Evolutionary conservation across 2,797 vertebrate species (phyloP).

Genomic region (Phalanger gymnotis): DNA sequence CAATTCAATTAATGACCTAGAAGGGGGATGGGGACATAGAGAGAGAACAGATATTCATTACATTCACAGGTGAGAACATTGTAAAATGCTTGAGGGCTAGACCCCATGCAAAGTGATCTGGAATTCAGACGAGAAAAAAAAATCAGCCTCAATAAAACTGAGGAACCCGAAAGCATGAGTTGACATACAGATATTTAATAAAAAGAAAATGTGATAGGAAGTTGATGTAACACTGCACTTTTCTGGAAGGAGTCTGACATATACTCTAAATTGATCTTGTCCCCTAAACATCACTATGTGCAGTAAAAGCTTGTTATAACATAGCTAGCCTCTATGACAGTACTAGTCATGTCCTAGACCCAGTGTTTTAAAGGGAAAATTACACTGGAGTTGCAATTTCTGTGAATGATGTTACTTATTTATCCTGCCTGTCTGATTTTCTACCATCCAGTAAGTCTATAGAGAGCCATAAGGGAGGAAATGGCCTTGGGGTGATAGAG

Average conservation of each 20-base stretch:
- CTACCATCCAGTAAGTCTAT: constrained; percentile 18
- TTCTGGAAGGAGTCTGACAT: not conserved
- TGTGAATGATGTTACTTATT: constrained; percentile 5
- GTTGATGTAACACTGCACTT: not conserved
- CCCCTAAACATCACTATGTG: not conserved
- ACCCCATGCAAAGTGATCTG: not conserved
- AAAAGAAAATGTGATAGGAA: not conserved
- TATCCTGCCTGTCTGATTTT: not conserved
- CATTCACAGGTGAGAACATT: not conserved
- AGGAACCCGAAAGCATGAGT: constrained; percentile 66
- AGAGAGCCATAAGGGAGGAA: constrained; percentile 3
- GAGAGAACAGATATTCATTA: constrained; percentile 2
- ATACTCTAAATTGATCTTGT: not conserved
- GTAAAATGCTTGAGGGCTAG: constrained; percentile 47
- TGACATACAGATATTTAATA: not conserved
- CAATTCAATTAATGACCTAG: constrained; percentile 54
- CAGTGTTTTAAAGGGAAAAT: not conserved
- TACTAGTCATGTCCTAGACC: not conserved
- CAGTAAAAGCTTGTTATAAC: constrained; percentile 6
- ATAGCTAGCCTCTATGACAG: constrained; percentile 3
- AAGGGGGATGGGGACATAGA: not conserved
- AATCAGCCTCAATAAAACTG: constrained; percentile 73
- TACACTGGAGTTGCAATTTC: not conserved
- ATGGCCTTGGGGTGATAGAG: not conserved
- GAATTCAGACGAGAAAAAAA: constrained; percentile 69